Evolutionary conservation across 2,113 vertebrate genomes (phyloP).

Genomic region (Sus scrofa): DNA sequence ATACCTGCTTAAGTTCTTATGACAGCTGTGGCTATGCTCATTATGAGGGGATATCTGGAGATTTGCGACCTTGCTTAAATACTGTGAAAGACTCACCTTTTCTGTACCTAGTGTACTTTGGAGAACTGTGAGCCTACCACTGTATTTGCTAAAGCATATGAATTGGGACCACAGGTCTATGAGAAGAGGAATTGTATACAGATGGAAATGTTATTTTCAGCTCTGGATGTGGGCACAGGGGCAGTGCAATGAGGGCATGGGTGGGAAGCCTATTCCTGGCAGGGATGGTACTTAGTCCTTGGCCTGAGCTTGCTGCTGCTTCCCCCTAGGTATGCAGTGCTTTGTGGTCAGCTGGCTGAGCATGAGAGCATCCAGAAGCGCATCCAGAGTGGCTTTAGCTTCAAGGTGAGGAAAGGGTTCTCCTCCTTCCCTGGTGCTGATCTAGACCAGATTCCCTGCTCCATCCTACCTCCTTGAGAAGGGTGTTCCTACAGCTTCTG

Average conservation of each 20-base stretch:
- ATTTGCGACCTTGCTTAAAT: not conserved
- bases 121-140: not conserved
- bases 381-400: conserved; percentile 87
- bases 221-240: not conserved
- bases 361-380: conserved; percentile 89
- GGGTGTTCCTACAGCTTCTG: not conserved
- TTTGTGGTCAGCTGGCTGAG: conserved; percentile 88
- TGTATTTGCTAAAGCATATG: not conserved
- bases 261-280: not conserved
- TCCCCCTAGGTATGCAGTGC: conserved; percentile 88
- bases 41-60: not conserved
- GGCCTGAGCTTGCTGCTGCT: conserved; percentile 68
- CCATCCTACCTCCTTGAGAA: not conserved
- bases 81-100: not conserved
- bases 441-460: not conserved
- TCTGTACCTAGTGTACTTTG: not conserved
- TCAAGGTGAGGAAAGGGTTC: conserved; percentile 87
- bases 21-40: not conserved
- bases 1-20: conserved; percentile 2
- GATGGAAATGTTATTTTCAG: not conserved
- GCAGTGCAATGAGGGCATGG: accelerated
- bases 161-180: not conserved
- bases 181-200: not conserved
- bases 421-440: not conserved
- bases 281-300: not conserved